phyloP scores from a whole-genome alignment of 2,113 vertebrate species.

The Hucho hucho region DNA sequence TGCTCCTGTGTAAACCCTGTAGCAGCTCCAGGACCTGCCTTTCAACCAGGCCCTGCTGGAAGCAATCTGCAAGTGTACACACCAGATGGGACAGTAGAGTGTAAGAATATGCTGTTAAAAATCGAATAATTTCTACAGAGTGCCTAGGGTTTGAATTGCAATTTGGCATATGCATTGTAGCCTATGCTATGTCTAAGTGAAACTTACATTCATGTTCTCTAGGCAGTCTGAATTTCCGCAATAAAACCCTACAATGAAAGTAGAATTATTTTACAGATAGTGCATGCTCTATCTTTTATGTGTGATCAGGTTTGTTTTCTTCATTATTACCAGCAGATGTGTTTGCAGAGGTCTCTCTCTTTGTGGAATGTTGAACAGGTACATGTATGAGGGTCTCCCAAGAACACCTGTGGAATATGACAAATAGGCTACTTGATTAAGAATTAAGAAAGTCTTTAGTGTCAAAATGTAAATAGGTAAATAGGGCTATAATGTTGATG shows the following conservation, averaged over 20 bases:
- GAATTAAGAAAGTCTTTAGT: neutral
- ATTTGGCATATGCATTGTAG: neutral
- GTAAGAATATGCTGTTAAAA: neutral
- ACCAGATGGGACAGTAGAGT: neutral
- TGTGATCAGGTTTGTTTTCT: neutral
- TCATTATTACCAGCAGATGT: conserved; percentile 77
- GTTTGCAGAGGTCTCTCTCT: conserved; percentile 73
- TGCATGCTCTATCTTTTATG: too few species aligned
- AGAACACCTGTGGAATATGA: conserved; percentile 62
- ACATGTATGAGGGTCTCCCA: conserved; percentile 77
- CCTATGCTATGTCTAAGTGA: neutral
- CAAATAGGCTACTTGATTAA: neutral
- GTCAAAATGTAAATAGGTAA: neutral
- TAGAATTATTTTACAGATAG: neutral
- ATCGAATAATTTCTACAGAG: neutral
- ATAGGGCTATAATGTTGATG: neutral
- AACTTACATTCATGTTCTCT: conserved; percentile 79
- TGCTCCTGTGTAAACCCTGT: conserved; percentile 43
- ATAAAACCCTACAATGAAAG: conserved; percentile 69
- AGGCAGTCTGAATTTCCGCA: conserved; percentile 77
- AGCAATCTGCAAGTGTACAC: conserved; percentile 58
- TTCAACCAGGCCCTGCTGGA: conserved; percentile 72
- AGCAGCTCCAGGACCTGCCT: conserved; percentile 73
- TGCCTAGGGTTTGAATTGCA: neutral
- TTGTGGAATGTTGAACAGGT: conserved; percentile 67